These are phyloP conservation scores for Drosophila silvestris DNA, from an alignment of 2,888 invertebrate species.

Conservation along the genomic window DNA sequence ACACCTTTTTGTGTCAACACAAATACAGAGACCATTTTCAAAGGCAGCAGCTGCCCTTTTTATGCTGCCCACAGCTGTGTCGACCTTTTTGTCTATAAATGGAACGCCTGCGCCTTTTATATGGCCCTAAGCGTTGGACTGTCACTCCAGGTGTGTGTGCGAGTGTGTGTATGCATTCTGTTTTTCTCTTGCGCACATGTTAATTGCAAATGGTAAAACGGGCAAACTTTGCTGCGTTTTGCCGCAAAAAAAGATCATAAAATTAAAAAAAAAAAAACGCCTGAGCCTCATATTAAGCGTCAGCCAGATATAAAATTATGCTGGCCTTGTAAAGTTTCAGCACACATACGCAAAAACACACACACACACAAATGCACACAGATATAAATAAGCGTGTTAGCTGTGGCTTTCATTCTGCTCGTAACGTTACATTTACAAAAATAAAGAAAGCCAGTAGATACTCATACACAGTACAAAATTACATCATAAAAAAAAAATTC, in stretches of 20 bases:
- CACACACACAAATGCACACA: conserved; percentile 11
- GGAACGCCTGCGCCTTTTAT: conserved; percentile 20
- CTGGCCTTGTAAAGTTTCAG: conserved; percentile 54
- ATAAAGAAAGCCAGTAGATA: background rate
- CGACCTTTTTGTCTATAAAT: conserved; percentile 60
- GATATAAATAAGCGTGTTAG: conserved; percentile 10
- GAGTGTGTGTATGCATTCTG: conserved; percentile 13
- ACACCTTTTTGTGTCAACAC: conserved; percentile 65
- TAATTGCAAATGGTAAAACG: conserved; percentile 56
- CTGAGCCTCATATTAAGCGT: conserved; percentile 66
- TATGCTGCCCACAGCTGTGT: conserved; percentile 58
- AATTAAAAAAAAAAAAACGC: conserved; percentile 52
- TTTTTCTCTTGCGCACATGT: conserved; percentile 40
- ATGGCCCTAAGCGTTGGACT: conserved; percentile 23
- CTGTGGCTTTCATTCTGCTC: conserved; percentile 2
- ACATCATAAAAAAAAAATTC: background rate
- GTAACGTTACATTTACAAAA: background rate
- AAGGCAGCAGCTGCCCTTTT: conserved; percentile 62
- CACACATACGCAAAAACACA: conserved; percentile 18
- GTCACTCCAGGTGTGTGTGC: conserved; percentile 24
- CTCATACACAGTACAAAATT: background rate
- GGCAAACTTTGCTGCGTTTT: conserved; percentile 51
- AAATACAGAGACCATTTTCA: conserved; percentile 26
- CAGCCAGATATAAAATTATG: conserved; percentile 63
- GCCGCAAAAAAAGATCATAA: conserved; percentile 47